A percentile compares a stretch with the other conserved stretches of the same genome.
These are phyloP conservation scores for Limnothrissa miodon DNA, from an alignment of 2,113 vertebrate species.

Conservation along the genomic window DNA sequence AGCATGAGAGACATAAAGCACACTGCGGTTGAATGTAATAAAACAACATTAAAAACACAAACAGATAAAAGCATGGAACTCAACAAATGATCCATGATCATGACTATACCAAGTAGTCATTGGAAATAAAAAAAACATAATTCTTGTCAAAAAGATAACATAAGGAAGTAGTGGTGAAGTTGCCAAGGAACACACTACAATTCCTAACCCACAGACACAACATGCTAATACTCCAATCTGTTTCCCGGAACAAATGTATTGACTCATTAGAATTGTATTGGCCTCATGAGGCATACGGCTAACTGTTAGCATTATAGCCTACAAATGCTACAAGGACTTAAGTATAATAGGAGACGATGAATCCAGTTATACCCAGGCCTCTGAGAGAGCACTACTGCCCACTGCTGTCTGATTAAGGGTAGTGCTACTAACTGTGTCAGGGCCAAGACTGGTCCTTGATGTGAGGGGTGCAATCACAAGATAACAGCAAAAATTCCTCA, in stretches of 20 bases:
- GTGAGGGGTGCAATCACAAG: not conserved
- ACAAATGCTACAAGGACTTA: not conserved
- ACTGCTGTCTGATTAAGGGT: not conserved
- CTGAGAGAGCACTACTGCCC: not conserved
- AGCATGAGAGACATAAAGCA: not conserved
- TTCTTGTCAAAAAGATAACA: not conserved
- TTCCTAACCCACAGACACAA: not conserved
- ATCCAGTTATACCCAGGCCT: not conserved
- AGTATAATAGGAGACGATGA: not conserved
- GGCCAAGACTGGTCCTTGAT: not conserved
- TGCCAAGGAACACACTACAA: not conserved
- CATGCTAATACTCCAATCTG: not conserved
- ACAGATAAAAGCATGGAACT: constrained; percentile 44
- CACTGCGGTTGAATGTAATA: not conserved
- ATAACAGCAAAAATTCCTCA: constrained; percentile 1
- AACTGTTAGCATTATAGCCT: not conserved
- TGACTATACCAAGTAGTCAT: not conserved
- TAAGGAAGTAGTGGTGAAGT: not conserved
- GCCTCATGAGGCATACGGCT: not conserved
- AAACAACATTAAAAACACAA: not conserved
- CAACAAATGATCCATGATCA: constrained; percentile 4
- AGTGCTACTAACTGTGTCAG: not conserved
- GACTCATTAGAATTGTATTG: not conserved
- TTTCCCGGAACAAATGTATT: not conserved
- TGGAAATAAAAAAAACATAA: not conserved